phyloP scores from a whole-genome alignment of 2,888 invertebrate genomes.

The Ptychoptera contaminata region DNA sequence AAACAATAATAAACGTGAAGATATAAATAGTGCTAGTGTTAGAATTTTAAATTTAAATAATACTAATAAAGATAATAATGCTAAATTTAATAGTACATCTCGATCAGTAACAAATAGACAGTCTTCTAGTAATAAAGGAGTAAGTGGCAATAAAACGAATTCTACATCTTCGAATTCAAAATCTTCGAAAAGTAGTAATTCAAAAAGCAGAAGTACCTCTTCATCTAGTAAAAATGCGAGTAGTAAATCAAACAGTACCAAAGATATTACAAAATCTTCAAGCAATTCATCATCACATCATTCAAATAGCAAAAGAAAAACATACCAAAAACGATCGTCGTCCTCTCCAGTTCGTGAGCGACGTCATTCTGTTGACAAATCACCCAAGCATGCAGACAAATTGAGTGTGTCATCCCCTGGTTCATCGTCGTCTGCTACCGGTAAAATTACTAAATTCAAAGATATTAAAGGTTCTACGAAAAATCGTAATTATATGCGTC shows the following conservation, averaged over 20 bases:
- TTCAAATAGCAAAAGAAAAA: too few relatives aligned
- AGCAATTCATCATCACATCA: background rate
- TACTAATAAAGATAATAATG: slow-evolving; percentile 1
- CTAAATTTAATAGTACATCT: too few relatives aligned
- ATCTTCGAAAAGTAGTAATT: background rate
- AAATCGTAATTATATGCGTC: slow-evolving; percentile 47
- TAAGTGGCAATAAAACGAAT: slow-evolving; percentile 10
- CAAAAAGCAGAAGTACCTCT: slow-evolving; percentile 6
- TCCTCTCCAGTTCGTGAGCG: slow-evolving; percentile 1
- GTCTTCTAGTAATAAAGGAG: slow-evolving; percentile 3
- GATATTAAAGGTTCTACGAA: slow-evolving; percentile 40
- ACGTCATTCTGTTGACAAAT: slow-evolving; percentile 7
- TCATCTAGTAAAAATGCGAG: slow-evolving; percentile 4
- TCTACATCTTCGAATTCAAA: background rate
- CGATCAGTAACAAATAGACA: too few relatives aligned
- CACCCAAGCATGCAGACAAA: slow-evolving; percentile 8
- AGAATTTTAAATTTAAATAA: background rate
- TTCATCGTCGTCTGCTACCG: background rate
- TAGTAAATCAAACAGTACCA: slow-evolving; percentile 2
- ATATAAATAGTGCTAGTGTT: background rate
- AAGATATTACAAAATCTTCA: slow-evolving; percentile 4
- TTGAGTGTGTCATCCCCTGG: slow-evolving; percentile 3
- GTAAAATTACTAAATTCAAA: slow-evolving; percentile 29
- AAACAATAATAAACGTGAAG: too few relatives aligned
- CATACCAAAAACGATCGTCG: background rate